Base-by-base conservation (phyloP, 2,113 vertebrate genomes). In the Chloebia gouldiae region DNA sequence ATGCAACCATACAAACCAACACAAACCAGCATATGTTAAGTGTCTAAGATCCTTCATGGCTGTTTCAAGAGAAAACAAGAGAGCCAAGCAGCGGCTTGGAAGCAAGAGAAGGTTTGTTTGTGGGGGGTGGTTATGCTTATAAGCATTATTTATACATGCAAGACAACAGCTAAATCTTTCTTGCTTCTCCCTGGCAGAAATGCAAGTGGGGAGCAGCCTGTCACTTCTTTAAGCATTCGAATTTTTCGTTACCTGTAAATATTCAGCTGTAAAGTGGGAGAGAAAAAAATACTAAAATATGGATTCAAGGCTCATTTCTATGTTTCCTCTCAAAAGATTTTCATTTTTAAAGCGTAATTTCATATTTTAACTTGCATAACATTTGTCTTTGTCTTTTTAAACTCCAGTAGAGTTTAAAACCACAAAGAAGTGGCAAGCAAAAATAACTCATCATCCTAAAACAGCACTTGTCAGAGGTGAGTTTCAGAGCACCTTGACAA, bases 11-110 rank as follows among this genome's bases (percentile, higher is more conserved):
- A 79, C 11, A 76, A 91, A 89, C 2, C 7, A 35, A 76, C 23
- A 28, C 6, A 42, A 84, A 59, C 5, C 10, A 22, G 27, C 3
- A 0, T 4, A 60, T 1, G 0, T 44, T 44, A 60, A 37, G 16
- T 22, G 17, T 19, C 24, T 35, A 30, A 18, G 68, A 79, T 63
- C 15, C 1, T 16, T 65, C n/a, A 15, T 2, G 10, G 49, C 28
- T 79, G 4, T 30, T 81, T 60, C 44, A 42, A 15, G 40, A 42
- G 15, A 42, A 42, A 42, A 42, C 40, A 42, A 42, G 31, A 77
- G 37, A 80, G 8, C 13, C 7, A 12, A 63, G 47, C 23, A 59
- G 47, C 11, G 15, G 9, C n/a, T 11, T 75, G 61, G 57, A 85
- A 49, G 25, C 17, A 75, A 56, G 28, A 39, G 9, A 42, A 70